Evolutionary conservation across 2,113 vertebrate species (phyloP).

Genomic region (mouse (Mus musculus)): GRCm39 chr1:174570501-174571000

Average conservation of each 20-base stretch:
- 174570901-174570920: not conserved
- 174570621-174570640: conserved; percentile 10
- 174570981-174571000: not conserved
- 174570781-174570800: conserved; percentile 12
- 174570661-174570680: not conserved
- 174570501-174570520: not conserved
- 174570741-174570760: conserved; percentile 16
- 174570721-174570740: not conserved
- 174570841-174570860: not conserved
- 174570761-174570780: not conserved
- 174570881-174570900: not conserved
- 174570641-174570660: conserved; percentile 24
- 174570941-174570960: conserved; percentile 17
- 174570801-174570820: not conserved
- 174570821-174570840: not conserved
- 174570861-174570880: not conserved
- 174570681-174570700: conserved; percentile 25
- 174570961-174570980: not conserved
- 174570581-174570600: conserved; percentile 21
- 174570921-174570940: not conserved
- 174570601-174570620: conserved; percentile 28
- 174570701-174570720: not conserved
- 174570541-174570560: conserved; percentile 45
- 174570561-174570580: conserved; percentile 50
- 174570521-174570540: conserved; percentile 31